phyloP scores from a whole-genome alignment of 2,888 invertebrate species.

The Endotricha flammealis region DNA sequence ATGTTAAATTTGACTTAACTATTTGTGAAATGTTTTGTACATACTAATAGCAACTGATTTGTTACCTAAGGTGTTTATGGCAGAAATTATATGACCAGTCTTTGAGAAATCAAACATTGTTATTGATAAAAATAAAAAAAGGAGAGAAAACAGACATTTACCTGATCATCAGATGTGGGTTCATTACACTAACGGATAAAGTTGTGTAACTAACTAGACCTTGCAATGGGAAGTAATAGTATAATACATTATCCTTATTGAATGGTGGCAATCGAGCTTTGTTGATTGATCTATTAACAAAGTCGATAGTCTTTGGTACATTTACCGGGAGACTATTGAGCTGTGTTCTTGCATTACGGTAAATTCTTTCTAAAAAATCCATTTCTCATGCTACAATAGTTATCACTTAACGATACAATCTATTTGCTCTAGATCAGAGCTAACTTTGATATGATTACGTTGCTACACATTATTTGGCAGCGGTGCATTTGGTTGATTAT shows the following conservation, averaged over 20 bases:
- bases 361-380: slow-evolving; percentile 64
- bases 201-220: slow-evolving; percentile 88
- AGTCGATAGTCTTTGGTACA: slow-evolving; percentile 54
- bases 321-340: slow-evolving; percentile 43
- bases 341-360: slow-evolving; percentile 45
- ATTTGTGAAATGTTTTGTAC: neutral
- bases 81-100: too few species aligned
- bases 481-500: slow-evolving; percentile 39
- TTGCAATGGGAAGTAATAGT: slow-evolving; percentile 86
- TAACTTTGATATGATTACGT: slow-evolving; percentile 46
- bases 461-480: slow-evolving; percentile 71
- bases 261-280: slow-evolving; percentile 80
- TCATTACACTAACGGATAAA: slow-evolving; percentile 90
- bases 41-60: too few species aligned
- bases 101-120: too few species aligned
- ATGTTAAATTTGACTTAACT: slow-evolving; percentile 22
- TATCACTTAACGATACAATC: slow-evolving; percentile 13
- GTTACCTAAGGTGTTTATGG: too few species aligned
- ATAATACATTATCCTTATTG: slow-evolving; percentile 83
- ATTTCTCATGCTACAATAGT: slow-evolving; percentile 32
- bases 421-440: slow-evolving; percentile 36
- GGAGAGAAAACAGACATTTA: slow-evolving; percentile 31
- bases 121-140: too few species aligned
- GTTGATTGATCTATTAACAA: slow-evolving; percentile 54
- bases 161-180: slow-evolving; percentile 87